Percentiles rank a stretch among this genome's conserved stretches.
These are phyloP conservation scores for Nephrotoma flavescens DNA, from an alignment of 2,888 invertebrate genomes.

Conservation along the genomic window DNA sequence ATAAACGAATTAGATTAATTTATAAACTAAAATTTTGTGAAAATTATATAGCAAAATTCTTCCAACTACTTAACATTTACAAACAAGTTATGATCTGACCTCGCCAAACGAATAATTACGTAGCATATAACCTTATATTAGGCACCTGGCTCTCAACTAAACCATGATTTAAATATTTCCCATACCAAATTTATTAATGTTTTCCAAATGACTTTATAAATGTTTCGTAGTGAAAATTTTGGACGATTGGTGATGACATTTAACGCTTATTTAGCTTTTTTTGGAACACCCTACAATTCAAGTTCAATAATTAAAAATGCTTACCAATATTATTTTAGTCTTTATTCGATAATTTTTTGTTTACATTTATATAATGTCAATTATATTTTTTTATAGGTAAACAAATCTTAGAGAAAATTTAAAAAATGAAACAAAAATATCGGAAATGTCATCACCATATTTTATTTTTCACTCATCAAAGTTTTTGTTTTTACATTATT, in stretches of 20 bases:
- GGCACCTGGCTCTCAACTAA: background rate
- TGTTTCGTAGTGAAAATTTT: background rate
- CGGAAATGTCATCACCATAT: conserved; percentile 1
- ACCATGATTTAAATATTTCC: background rate
- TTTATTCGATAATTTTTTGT: background rate
- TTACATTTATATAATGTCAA: background rate
- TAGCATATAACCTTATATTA: background rate
- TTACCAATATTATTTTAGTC: background rate
- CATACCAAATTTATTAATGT: background rate
- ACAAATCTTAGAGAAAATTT: background rate
- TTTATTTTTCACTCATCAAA: background rate
- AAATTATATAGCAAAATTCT: background rate
- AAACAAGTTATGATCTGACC: background rate
- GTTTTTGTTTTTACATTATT: background rate
- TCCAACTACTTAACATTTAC: background rate
- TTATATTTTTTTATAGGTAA: background rate
- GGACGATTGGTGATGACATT: background rate
- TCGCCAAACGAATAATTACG: background rate
- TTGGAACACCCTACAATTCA: background rate
- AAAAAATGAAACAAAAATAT: background rate
- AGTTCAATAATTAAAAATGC: background rate
- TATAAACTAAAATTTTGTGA: background rate
- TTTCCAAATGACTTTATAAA: background rate
- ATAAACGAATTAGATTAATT: background rate
- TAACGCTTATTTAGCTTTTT: background rate